Evolutionary conservation across 2,113 vertebrate genomes (phyloP).

Genomic region (Arothron firmamentum): DNA sequence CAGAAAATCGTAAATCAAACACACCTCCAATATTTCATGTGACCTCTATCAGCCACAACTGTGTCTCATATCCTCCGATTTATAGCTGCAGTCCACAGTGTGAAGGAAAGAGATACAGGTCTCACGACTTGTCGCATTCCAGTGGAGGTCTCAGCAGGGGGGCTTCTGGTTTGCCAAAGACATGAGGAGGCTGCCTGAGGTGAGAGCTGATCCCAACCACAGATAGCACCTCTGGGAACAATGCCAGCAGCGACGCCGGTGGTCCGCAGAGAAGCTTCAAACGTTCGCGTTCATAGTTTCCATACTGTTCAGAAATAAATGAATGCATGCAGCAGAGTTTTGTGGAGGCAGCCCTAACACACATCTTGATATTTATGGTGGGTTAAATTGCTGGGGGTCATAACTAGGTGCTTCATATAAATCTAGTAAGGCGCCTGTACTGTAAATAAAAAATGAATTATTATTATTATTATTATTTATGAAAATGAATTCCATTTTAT

Average conservation of each 20-base stretch:
- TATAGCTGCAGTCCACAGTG: constrained; percentile 29
- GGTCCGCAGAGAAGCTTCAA: constrained; percentile 24
- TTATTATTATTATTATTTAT: no score
- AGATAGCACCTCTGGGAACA: constrained; percentile 51
- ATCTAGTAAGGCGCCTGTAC: no score
- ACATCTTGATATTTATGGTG: no score
- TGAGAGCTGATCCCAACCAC: constrained; percentile 61
- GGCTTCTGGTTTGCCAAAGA: constrained; percentile 50
- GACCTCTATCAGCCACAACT: constrained; percentile 45
- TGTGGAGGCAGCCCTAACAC: neutral
- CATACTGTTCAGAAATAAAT: no score
- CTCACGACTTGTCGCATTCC: constrained; percentile 66
- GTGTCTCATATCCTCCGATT: constrained; percentile 66
- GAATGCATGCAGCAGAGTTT: neutral
- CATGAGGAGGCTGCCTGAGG: constrained; percentile 45
- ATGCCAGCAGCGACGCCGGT: constrained; percentile 26
- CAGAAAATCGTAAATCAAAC: constrained; percentile 44
- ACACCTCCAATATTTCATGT: constrained; percentile 56
- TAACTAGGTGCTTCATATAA: no score
- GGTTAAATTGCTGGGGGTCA: neutral
- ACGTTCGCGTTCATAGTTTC: no score
- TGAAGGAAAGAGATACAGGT: constrained; percentile 44
- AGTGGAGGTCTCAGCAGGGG: constrained; percentile 45
- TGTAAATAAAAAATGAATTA: no score
- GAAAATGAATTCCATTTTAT: no score